These are phyloP conservation scores for Thalassophryne amazonica DNA, from an alignment of 2,797 vertebrate species.

Conservation along the genomic window DNA sequence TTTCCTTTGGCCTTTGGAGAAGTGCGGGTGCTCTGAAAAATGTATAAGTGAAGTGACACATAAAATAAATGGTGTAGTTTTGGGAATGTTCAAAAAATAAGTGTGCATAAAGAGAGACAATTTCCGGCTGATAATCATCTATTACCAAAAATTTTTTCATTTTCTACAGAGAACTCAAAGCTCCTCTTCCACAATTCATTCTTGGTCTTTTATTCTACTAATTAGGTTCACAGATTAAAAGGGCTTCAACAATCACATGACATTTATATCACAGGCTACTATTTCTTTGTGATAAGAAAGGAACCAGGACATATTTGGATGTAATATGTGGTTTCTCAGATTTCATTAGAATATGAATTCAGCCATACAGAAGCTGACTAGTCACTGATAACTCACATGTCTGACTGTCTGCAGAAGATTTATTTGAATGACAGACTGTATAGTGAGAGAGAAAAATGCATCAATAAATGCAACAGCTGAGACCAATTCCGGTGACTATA, in stretches of 20 bases:
- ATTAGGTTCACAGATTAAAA: slow-evolving; percentile 16
- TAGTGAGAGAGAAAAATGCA: neutral
- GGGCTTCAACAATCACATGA: slow-evolving; percentile 1
- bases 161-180: slow-evolving; percentile 33
- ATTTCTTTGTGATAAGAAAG: neutral
- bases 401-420: neutral
- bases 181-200: slow-evolving; percentile 24
- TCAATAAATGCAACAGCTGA: too few relatives aligned
- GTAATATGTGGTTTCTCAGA: neutral
- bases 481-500: too few relatives aligned
- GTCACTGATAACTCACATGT: neutral
- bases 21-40: slow-evolving; percentile 28
- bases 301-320: neutral
- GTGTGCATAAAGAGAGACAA: neutral
- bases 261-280: slow-evolving; percentile 7
- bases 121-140: slow-evolving; percentile 33
- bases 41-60: too few relatives aligned
- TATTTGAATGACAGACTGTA: neutral
- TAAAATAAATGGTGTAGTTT: too few relatives aligned
- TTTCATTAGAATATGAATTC: neutral
- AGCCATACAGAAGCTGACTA: too few relatives aligned
- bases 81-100: neutral
- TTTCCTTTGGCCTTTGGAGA: slow-evolving; percentile 19
- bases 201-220: slow-evolving; percentile 23
- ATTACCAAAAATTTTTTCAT: slow-evolving; percentile 18